Percentiles rank a stretch among this genome's conserved stretches.
phyloP scores from a whole-genome alignment of 2,888 invertebrate species.

The Andrena fulva region DNA sequence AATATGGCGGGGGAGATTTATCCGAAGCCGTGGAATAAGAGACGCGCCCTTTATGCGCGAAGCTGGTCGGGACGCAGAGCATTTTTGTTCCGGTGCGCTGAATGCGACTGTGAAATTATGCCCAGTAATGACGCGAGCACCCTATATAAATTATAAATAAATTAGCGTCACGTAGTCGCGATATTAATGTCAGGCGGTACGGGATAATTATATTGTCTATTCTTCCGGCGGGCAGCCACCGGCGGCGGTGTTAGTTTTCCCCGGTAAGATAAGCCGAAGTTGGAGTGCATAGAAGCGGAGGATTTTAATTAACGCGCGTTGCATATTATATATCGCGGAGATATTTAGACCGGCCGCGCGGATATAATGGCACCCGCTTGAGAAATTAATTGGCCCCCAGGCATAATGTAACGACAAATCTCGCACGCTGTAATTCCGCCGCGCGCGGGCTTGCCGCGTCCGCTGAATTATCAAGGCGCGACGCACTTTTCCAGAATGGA shows the following conservation, averaged over 20 bases:
- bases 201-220: slow-evolving; percentile 61
- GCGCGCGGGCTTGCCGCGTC: background rate
- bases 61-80: too few relatives aligned
- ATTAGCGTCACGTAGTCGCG: slow-evolving; percentile 47
- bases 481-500: slow-evolving; percentile 12
- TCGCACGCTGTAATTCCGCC: slow-evolving; percentile 50
- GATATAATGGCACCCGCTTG: slow-evolving; percentile 37
- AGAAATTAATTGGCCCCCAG: slow-evolving; percentile 58
- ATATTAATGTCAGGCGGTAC: slow-evolving; percentile 52
- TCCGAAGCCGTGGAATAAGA: too few relatives aligned
- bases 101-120: background rate
- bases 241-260: slow-evolving; percentile 50
- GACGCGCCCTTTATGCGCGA: too few relatives aligned
- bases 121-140: background rate
- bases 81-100: too few relatives aligned
- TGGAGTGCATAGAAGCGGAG: slow-evolving; percentile 59
- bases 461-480: slow-evolving; percentile 17
- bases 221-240: slow-evolving; percentile 48
- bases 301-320: slow-evolving; percentile 61
- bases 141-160: slow-evolving; percentile 26
- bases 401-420: slow-evolving; percentile 55
- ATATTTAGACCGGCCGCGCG: slow-evolving; percentile 44
- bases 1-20: too few relatives aligned
- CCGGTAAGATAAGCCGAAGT: slow-evolving; percentile 62
- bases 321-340: slow-evolving; percentile 52